Evolutionary conservation across 2,888 invertebrate genomes (phyloP).

Genomic region (Nymphalis urticae): DNA sequence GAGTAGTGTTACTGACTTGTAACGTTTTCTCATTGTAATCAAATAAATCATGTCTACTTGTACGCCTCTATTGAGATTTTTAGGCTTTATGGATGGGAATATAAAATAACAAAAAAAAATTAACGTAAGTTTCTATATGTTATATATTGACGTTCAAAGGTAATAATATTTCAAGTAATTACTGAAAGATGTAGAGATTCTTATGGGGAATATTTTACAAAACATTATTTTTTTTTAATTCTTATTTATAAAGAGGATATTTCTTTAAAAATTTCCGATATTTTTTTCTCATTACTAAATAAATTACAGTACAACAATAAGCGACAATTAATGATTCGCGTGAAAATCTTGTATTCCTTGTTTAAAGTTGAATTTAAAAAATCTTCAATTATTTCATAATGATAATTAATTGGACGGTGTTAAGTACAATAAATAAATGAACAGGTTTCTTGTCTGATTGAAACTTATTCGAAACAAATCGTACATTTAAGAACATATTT

Average conservation of each 20-base stretch:
- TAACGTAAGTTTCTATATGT: too few species aligned
- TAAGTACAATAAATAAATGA: conserved; percentile 20
- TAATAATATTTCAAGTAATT: too few species aligned
- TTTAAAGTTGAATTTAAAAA: background rate
- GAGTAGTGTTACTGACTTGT: background rate
- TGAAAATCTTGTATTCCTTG: background rate
- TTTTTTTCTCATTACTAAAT: background rate
- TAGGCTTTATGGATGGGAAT: too few species aligned
- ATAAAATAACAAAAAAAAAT: too few species aligned
- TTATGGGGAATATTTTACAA: too few species aligned
- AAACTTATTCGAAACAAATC: conserved; percentile 2
- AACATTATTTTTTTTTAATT: too few species aligned
- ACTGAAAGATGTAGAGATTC: too few species aligned
- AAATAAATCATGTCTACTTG: background rate
- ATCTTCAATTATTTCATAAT: background rate
- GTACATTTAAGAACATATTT: conserved; percentile 11
- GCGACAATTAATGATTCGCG: background rate
- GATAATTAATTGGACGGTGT: conserved; percentile 6
- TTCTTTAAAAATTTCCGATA: too few species aligned
- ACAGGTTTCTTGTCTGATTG: conserved; percentile 11
- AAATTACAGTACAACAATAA: background rate
- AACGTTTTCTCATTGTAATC: background rate
- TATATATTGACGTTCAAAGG: too few species aligned
- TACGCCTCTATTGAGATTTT: too few species aligned
- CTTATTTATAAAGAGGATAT: too few species aligned